Evolutionary conservation across 2,888 invertebrate species (phyloP).

Genomic region (Gortyna flavago): DNA sequence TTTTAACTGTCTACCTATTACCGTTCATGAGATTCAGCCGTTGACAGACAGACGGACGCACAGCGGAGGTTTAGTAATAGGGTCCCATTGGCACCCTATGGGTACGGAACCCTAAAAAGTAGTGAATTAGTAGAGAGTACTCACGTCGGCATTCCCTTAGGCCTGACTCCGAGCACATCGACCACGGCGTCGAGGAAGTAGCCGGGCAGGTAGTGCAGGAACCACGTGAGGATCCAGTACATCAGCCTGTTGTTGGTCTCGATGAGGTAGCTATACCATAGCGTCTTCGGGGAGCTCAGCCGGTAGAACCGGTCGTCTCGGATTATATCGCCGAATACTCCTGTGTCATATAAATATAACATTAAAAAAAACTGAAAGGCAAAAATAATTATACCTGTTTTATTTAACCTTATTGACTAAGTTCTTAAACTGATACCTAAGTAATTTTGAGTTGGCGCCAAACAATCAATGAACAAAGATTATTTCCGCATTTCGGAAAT

Average conservation of each 20-base stretch:
- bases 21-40: not conserved
- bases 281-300: not conserved
- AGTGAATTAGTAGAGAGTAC: not conserved
- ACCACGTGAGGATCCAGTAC: slow-evolving; percentile 36
- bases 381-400: too few relatives aligned
- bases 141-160: slow-evolving; percentile 45
- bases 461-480: too few relatives aligned
- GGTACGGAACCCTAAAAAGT: not conserved
- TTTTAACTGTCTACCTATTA: not conserved
- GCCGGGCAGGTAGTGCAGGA: slow-evolving; percentile 44
- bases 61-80: not conserved
- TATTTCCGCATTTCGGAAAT: too few relatives aligned
- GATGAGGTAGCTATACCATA: slow-evolving; percentile 3
- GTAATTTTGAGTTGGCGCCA: too few relatives aligned
- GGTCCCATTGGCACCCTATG: not conserved
- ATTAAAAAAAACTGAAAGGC: too few relatives aligned
- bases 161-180: slow-evolving; percentile 21
- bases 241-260: slow-evolving; percentile 15
- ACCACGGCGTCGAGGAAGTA: slow-evolving; percentile 35
- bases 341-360: too few relatives aligned
- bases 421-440: too few relatives aligned
- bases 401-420: too few relatives aligned
- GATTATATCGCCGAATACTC: fast-evolving
- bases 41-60: not conserved
- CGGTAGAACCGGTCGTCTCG: not conserved